phyloP scores from a whole-genome alignment of 2,888 invertebrate species.

The Tinea trinotella region DNA sequence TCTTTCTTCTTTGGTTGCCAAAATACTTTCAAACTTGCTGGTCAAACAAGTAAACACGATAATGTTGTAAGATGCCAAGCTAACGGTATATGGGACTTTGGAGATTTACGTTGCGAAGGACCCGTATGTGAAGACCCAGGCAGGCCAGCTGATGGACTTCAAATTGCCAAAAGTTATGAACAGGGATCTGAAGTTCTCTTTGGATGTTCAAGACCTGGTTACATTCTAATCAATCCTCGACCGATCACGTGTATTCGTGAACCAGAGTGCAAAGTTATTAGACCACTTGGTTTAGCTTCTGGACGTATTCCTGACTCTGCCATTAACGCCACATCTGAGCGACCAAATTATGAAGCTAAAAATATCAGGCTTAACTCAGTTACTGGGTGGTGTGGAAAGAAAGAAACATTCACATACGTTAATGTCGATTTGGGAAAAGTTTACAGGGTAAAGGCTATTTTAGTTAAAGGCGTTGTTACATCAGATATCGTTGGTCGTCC shows the following conservation, averaged over 20 bases:
- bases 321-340: slow-evolving; percentile 94
- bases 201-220: slow-evolving; percentile 91
- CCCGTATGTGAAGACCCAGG: slow-evolving; percentile 98
- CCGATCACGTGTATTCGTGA: slow-evolving; percentile 93
- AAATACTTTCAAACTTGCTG: slow-evolving; percentile 94
- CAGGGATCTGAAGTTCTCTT: slow-evolving; percentile 93
- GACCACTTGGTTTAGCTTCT: slow-evolving; percentile 90
- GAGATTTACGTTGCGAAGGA: slow-evolving; percentile 95
- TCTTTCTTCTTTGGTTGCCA: slow-evolving; percentile 97
- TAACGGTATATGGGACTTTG: slow-evolving; percentile 97
- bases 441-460: slow-evolving; percentile 92
- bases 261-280: slow-evolving; percentile 94
- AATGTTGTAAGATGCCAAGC: slow-evolving; percentile 93
- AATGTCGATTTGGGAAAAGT: slow-evolving; percentile 95
- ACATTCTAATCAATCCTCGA: slow-evolving; percentile 91
- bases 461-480: slow-evolving; percentile 95
- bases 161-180: slow-evolving; percentile 87
- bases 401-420: slow-evolving; percentile 96
- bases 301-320: slow-evolving; percentile 95
- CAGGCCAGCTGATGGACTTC: slow-evolving; percentile 91
- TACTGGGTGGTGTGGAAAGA: slow-evolving; percentile 97
- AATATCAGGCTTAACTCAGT: slow-evolving; percentile 93
- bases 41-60: slow-evolving; percentile 92
- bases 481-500: slow-evolving; percentile 96
- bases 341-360: slow-evolving; percentile 92